Evolutionary conservation across 2,888 invertebrate genomes (phyloP).

Genomic region (Lepas anatifera): DNA sequence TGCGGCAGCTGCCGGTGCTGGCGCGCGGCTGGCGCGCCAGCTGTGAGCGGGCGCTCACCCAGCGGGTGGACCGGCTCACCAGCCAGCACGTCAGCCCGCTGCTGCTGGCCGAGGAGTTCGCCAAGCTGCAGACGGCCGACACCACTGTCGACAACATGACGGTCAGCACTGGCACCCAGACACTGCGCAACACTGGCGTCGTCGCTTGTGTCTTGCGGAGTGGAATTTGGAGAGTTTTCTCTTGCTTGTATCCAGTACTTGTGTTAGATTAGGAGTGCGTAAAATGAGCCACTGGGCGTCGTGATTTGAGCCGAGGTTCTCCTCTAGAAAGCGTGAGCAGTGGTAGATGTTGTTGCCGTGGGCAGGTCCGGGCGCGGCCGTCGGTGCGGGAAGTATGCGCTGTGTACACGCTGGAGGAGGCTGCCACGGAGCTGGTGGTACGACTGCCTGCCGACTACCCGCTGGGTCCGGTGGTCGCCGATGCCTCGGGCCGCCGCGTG

Average conservation of each 20-base stretch:
- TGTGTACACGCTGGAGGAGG: conserved; percentile 67
- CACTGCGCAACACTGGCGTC: too few species aligned
- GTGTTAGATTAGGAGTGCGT: too few species aligned
- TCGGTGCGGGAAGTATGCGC: conserved; percentile 66
- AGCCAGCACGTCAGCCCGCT: conserved; percentile 18
- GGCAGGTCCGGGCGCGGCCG: conserved; percentile 55
- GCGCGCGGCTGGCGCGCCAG: conserved; percentile 21
- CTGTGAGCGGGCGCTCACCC: conserved; percentile 16
- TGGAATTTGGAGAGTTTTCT: too few species aligned
- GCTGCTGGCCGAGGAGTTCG: conserved; percentile 19
- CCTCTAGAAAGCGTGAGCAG: too few species aligned
- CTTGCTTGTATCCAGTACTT: too few species aligned
- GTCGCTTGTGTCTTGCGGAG: too few species aligned
- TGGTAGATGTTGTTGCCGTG: too few species aligned
- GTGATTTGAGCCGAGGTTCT: too few species aligned
- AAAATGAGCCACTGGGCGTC: too few species aligned
- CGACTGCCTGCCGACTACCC: conserved; percentile 72
- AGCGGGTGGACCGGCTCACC: conserved; percentile 18
- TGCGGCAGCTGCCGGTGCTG: conserved; percentile 14
- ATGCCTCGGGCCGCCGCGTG: conserved; percentile 32
- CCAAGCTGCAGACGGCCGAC: conserved; percentile 16
- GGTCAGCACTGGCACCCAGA: conserved; percentile 20
- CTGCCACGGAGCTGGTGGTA: conserved; percentile 63
- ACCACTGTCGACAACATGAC: conserved; percentile 23
- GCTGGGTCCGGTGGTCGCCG: conserved; percentile 58